phyloP scores from a whole-genome alignment of 2,113 vertebrate species.

The Rhinichthys klamathensis region DNA sequence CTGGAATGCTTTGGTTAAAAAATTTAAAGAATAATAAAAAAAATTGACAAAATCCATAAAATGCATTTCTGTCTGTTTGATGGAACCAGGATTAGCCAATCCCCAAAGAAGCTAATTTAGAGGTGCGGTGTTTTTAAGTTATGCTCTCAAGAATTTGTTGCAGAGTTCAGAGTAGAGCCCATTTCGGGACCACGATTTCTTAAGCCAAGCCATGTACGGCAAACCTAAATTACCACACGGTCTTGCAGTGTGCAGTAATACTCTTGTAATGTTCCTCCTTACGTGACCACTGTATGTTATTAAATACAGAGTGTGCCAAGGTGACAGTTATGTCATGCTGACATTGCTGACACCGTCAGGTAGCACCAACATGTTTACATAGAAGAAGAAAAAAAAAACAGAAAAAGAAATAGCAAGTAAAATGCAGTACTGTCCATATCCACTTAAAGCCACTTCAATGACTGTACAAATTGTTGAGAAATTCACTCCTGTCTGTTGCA shows the following conservation, averaged over 20 bases:
- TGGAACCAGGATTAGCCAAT: constrained; percentile 31
- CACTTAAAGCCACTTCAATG: constrained; percentile 62
- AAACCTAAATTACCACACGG: constrained; percentile 6
- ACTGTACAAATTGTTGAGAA: constrained; percentile 75
- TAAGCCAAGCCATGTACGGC: neutral
- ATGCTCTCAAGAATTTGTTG: constrained; percentile 29
- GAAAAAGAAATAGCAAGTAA: constrained; percentile 44
- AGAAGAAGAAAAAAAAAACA: neutral
- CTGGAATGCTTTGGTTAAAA: constrained; percentile 12
- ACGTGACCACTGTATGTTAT: constrained; percentile 49
- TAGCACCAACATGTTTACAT: constrained; percentile 78
- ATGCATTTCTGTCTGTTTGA: constrained; percentile 30
- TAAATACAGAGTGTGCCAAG: constrained; percentile 52
- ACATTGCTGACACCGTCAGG: constrained; percentile 70
- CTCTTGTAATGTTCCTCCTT: constrained; percentile 42
- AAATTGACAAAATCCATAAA: neutral
- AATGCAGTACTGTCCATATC: constrained; percentile 75
- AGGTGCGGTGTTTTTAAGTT: constrained; percentile 8
- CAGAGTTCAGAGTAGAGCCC: neutral
- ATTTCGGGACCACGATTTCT: constrained; percentile 17
- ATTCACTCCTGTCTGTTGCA: constrained; percentile 80
- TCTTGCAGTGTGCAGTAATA: constrained; percentile 63
- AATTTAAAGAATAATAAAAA: too few species aligned
- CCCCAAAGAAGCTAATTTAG: constrained; percentile 32
- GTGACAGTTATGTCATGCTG: constrained; percentile 43